Evolutionary conservation across 1,140 invertebrate genomes (phyloP).

Genomic region (Hylaeus volcanicus): DNA sequence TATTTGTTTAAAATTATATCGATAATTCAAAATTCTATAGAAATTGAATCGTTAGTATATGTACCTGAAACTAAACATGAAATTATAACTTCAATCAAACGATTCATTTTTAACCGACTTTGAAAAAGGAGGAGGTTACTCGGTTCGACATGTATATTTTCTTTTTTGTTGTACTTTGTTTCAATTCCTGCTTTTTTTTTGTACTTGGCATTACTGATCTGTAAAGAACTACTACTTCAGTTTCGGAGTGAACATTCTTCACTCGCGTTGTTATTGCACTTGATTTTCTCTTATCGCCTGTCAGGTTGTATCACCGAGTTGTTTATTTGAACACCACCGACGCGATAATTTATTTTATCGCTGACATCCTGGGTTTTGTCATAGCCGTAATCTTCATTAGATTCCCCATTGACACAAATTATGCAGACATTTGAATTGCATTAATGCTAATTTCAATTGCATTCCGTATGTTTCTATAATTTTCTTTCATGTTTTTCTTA

Average conservation of each 20-base stretch:
- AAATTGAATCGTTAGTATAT: too few relatives aligned
- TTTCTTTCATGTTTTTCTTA: too few relatives aligned
- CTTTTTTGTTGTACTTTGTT: neutral
- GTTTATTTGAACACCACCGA: neutral
- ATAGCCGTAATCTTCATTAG: neutral
- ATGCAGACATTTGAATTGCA: too few relatives aligned
- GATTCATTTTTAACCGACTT: too few relatives aligned
- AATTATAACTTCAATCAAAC: too few relatives aligned
- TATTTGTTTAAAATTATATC: too few relatives aligned
- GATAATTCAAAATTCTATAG: too few relatives aligned
- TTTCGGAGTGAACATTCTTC: neutral
- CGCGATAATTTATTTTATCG: conserved; percentile 26
- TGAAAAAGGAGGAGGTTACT: too few relatives aligned
- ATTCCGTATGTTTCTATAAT: too few relatives aligned
- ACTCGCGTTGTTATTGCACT: neutral
- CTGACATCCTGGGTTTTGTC: neutral
- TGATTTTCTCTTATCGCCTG: conserved; percentile 6
- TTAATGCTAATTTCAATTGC: too few relatives aligned
- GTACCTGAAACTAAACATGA: too few relatives aligned
- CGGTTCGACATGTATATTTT: neutral
- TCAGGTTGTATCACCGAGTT: neutral
- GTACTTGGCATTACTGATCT: neutral
- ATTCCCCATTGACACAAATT: too few relatives aligned
- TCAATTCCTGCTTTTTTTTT: neutral
- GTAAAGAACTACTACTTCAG: neutral